Conservation (phyloP, 2,797 vertebrate species). For the Synanceia verrucosa region DNA sequence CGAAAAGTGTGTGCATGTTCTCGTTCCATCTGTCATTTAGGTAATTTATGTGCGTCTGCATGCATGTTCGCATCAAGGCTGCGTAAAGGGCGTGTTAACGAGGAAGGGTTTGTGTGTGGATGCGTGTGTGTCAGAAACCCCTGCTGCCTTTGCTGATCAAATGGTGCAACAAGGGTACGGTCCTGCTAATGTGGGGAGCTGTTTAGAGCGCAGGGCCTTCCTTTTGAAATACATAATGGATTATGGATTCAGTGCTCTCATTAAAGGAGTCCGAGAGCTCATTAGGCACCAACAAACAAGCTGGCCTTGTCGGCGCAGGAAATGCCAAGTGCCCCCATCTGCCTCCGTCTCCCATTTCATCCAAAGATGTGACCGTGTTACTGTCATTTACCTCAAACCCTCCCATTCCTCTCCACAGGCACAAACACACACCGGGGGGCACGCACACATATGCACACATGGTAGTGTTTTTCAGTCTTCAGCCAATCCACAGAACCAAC, state of each 20-base stretch:
- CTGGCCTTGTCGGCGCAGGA: constrained; percentile 92
- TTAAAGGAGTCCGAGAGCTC: constrained; percentile 99
- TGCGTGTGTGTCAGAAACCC: constrained; percentile 67
- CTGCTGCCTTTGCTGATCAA: constrained; percentile 97
- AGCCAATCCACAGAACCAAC: constrained; percentile 46
- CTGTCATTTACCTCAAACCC: constrained; percentile 76
- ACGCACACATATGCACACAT: constrained; percentile 19
- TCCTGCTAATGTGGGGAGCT: constrained; percentile 96
- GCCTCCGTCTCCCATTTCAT: constrained; percentile 85
- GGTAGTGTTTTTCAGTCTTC: constrained; percentile 59
- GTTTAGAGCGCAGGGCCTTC: constrained; percentile 92
- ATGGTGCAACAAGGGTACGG: constrained; percentile 97
- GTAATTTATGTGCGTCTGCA: constrained; percentile 27
- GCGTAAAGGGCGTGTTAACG: constrained; percentile 51
- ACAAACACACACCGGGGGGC: constrained; percentile 67
- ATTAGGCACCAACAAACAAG: constrained; percentile 99
- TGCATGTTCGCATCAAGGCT: constrained; percentile 35
- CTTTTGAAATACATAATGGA: constrained; percentile 99
- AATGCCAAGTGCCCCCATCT: constrained; percentile 95
- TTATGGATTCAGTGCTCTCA: constrained; percentile 99
- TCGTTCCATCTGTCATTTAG: neutral
- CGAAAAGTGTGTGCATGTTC: neutral
- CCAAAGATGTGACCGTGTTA: constrained; percentile 86
- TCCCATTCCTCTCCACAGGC: constrained; percentile 74
- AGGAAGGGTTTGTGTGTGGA: constrained; percentile 33